Percentiles rank a stretch among this genome's conserved stretches.
Evolutionary conservation across 2,797 vertebrate genomes (phyloP).

Genomic region (Acrossocheilus fasciatus): DNA sequence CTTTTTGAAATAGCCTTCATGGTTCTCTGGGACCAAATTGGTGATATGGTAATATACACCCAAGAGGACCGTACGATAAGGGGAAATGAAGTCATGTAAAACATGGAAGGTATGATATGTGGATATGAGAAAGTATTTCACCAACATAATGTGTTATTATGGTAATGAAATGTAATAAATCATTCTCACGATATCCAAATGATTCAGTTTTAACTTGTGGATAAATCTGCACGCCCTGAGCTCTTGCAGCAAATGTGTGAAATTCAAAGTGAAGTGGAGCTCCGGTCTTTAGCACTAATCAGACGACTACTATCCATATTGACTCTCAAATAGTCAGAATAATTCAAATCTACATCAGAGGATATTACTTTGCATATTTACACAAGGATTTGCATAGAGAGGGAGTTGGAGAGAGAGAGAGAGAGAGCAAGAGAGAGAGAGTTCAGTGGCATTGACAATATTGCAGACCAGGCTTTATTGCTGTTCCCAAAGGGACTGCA

Average conservation of each 20-base stretch:
- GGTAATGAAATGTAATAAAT: slow-evolving; percentile 59
- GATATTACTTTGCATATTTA: slow-evolving; percentile 63
- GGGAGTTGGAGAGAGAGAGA: slow-evolving; percentile 37
- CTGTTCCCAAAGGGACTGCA: slow-evolving; percentile 58
- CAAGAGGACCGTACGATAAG: slow-evolving; percentile 42
- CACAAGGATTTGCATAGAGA: slow-evolving; percentile 58
- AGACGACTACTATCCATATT: slow-evolving; percentile 59
- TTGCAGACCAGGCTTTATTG: slow-evolving; percentile 61
- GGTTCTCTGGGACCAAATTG: slow-evolving; percentile 32
- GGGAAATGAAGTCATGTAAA: slow-evolving; percentile 53
- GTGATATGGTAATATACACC: slow-evolving; percentile 52
- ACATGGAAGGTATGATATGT: slow-evolving; percentile 34
- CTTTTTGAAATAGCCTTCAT: slow-evolving; percentile 50
- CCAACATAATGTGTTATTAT: slow-evolving; percentile 62
- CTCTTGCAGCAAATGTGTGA: slow-evolving; percentile 49
- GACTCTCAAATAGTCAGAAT: slow-evolving; percentile 60
- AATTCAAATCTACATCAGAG: slow-evolving; percentile 61
- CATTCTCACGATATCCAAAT: slow-evolving; percentile 53
- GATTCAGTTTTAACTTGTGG: slow-evolving; percentile 55
- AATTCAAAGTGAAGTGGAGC: slow-evolving; percentile 56
- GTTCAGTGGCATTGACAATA: slow-evolving; percentile 46
- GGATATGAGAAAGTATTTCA: slow-evolving; percentile 55
- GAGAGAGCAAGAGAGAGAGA: slow-evolving; percentile 39
- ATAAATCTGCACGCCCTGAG: slow-evolving; percentile 48
- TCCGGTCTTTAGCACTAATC: slow-evolving; percentile 57